Evolutionary conservation across 2,113 vertebrate species (phyloP).

Genomic region (Mus pahari): DNA sequence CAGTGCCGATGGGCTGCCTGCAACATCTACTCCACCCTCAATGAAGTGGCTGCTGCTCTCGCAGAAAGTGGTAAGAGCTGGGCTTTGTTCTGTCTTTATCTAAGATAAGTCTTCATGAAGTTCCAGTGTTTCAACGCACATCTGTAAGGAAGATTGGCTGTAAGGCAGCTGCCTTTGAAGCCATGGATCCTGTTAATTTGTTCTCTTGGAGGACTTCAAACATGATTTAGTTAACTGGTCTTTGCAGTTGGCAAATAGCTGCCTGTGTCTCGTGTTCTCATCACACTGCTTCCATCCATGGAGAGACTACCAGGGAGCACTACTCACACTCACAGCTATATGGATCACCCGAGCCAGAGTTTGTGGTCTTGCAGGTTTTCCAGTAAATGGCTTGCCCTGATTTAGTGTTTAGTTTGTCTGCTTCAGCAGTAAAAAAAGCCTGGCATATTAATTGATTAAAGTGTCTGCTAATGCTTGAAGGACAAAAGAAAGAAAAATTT

Average conservation of each 20-base stretch:
- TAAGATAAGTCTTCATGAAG: not conserved
- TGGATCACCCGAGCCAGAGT: not conserved
- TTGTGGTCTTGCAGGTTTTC: slow-evolving; percentile 3
- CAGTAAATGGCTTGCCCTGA: not conserved
- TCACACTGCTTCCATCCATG: slow-evolving; percentile 16
- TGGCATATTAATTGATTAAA: slow-evolving; percentile 62
- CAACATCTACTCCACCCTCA: slow-evolving; percentile 99
- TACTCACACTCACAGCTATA: not conserved
- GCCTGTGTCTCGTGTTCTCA: not conserved
- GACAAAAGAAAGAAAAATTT: slow-evolving; percentile 38
- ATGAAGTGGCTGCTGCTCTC: slow-evolving; percentile 97
- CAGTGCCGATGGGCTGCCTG: slow-evolving; percentile 99
- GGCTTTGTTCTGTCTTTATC: not conserved
- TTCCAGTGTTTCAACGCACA: accelerated
- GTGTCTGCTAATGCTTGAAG: slow-evolving; percentile 19
- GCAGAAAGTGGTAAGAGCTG: slow-evolving; percentile 93
- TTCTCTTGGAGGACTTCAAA: not conserved
- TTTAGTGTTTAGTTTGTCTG: slow-evolving; percentile 48
- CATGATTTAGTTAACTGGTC: not conserved
- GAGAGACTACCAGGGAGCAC: not conserved
- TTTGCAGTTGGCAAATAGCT: not conserved
- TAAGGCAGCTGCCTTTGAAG: slow-evolving; percentile 16
- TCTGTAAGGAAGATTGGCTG: not conserved
- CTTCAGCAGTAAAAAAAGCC: slow-evolving; percentile 38
- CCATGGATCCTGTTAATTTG: not conserved